phyloP scores from a whole-genome alignment of 1,140 invertebrate species.

The Atta colombica region DNA sequence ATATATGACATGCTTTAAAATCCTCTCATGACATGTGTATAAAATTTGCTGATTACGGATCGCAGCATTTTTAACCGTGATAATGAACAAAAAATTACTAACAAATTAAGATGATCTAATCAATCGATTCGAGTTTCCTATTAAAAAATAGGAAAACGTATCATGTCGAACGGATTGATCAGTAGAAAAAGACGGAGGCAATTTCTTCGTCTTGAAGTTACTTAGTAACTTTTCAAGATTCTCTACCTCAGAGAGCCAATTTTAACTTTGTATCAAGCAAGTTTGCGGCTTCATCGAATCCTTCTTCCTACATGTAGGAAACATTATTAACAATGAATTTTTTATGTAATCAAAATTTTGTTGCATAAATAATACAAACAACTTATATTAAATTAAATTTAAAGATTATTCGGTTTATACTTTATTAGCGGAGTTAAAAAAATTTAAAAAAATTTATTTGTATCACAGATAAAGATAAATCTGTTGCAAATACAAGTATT shows the following conservation, averaged over 20 bases:
- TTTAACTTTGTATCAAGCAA: slow-evolving; percentile 76
- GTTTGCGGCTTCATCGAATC: slow-evolving; percentile 65
- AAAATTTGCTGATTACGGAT: slow-evolving; percentile 4
- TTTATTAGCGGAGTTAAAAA: not conserved
- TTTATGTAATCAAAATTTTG: not conserved
- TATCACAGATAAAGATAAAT: not conserved
- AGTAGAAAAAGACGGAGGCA: slow-evolving; percentile 19
- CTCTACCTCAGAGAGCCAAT: slow-evolving; percentile 74
- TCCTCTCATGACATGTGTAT: slow-evolving; percentile 9
- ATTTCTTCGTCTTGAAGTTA: slow-evolving; percentile 70
- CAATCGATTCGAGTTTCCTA: not conserved
- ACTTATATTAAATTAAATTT: not conserved
- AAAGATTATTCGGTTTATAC: not conserved
- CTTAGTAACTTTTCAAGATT: slow-evolving; percentile 73
- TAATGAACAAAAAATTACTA: not conserved
- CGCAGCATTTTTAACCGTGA: not conserved
- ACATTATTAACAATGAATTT: not conserved
- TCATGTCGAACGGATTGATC: not conserved
- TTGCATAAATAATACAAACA: not conserved
- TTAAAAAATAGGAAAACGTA: not conserved
- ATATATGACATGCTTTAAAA: slow-evolving; percentile 27
- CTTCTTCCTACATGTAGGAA: slow-evolving; percentile 42
- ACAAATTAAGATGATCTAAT: not conserved
- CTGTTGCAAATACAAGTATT: not conserved
- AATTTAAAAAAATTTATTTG: slow-evolving; percentile 10